Conservation (phyloP, 2,888 invertebrate species). For the Chironomus riparius region DNA sequence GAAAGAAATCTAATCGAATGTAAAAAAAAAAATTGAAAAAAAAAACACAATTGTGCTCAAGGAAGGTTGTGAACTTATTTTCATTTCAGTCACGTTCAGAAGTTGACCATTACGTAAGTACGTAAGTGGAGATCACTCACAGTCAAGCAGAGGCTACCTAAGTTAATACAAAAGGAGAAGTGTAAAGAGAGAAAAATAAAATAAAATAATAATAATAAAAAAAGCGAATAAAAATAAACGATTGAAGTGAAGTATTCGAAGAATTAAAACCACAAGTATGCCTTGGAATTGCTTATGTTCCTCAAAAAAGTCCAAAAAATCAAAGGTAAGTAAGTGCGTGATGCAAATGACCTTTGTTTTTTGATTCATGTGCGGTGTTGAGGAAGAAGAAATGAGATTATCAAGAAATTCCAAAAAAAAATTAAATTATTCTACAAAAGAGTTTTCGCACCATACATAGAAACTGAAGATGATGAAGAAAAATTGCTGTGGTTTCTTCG, state of each 20-base stretch:
- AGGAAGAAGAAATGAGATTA: no score
- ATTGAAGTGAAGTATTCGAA: not conserved
- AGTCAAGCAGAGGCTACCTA: not conserved
- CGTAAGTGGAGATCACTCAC: not conserved
- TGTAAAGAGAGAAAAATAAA: not conserved
- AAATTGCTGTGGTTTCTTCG: no score
- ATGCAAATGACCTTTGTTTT: constrained; percentile 16
- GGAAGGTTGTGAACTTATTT: constrained; percentile 5
- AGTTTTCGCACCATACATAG: no score
- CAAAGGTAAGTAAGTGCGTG: constrained; percentile 19
- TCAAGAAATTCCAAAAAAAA: no score
- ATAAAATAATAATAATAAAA: not conserved
- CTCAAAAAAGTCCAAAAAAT: constrained; percentile 24
- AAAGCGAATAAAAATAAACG: not conserved
- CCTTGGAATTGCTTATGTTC: constrained; percentile 25
- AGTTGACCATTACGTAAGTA: constrained; percentile 22
- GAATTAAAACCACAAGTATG: not conserved
- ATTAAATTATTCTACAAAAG: no score
- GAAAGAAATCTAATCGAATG: not conserved
- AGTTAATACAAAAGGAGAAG: not conserved
- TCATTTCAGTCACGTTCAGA: constrained; percentile 26
- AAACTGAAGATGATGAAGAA: no score
- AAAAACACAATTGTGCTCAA: not conserved
- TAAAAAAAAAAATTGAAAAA: not conserved
- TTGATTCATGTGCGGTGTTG: not conserved